These are phyloP conservation scores for Urophycis tenuis DNA, from an alignment of 2,797 vertebrate genomes.

Conservation along the genomic window DNA sequence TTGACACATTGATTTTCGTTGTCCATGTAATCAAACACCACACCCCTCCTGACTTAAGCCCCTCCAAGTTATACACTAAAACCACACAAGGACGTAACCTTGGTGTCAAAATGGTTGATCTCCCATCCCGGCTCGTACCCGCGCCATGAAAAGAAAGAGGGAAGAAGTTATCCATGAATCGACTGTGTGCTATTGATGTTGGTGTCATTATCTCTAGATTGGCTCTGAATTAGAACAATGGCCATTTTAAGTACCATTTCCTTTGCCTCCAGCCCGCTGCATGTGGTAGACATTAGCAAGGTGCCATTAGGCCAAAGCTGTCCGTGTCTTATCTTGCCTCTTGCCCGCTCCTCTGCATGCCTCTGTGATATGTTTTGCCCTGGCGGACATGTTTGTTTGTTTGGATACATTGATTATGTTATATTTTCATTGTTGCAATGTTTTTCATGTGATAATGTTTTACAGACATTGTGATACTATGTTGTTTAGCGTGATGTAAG, in stretches of 20 bases:
- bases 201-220: slow-evolving; percentile 77
- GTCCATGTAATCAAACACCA: slow-evolving; percentile 84
- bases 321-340: slow-evolving; percentile 56
- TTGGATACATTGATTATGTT: background rate
- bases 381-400: background rate
- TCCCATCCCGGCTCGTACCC: slow-evolving; percentile 77
- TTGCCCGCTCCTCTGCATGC: slow-evolving; percentile 28
- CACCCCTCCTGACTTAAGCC: slow-evolving; percentile 23
- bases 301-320: slow-evolving; percentile 58
- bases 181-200: slow-evolving; percentile 80
- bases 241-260: slow-evolving; percentile 67
- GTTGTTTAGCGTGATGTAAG: background rate
- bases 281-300: slow-evolving; percentile 70
- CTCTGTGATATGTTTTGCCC: slow-evolving; percentile 33
- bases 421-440: background rate
- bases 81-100: slow-evolving; percentile 78
- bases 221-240: slow-evolving; percentile 77
- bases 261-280: slow-evolving; percentile 56
- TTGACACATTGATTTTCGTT: slow-evolving; percentile 72
- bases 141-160: slow-evolving; percentile 51
- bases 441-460: background rate
- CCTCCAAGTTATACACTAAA: slow-evolving; percentile 19
- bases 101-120: slow-evolving; percentile 78
- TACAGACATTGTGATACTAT: background rate
- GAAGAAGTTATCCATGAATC: slow-evolving; percentile 66